A percentile compares a stretch with the other conserved stretches of the same genome.
Evolutionary conservation across 1,140 invertebrate species (phyloP).

Genomic region (Nasonia giraulti): DNA sequence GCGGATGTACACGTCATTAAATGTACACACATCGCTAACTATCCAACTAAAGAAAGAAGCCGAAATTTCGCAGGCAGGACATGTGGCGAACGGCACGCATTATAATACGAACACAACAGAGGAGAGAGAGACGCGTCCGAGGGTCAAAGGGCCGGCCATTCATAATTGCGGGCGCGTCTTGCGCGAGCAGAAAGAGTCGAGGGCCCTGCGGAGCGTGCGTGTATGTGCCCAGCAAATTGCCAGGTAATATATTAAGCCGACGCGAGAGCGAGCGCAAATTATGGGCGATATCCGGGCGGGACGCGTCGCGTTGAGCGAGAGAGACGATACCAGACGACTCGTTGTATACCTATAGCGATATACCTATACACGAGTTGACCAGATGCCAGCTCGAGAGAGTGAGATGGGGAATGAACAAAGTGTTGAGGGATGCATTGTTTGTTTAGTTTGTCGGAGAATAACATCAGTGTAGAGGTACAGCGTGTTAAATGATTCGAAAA

Average conservation of each 20-base stretch:
- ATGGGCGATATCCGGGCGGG: conserved; percentile 72
- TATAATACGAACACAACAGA: not conserved
- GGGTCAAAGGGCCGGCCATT: conserved; percentile 61
- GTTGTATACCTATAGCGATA: conserved; percentile 14
- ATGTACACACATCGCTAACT: not conserved
- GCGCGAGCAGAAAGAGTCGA: conserved; percentile 57
- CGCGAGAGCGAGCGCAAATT: conserved; percentile 62
- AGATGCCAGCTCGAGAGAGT: conserved; percentile 62
- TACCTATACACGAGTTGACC: conserved; percentile 58
- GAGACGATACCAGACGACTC: not conserved
- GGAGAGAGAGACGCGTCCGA: conserved; percentile 13
- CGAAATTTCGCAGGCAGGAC: conserved; percentile 59
- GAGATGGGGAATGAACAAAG: not conserved
- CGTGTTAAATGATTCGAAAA: too few relatives aligned
- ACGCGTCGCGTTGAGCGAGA: conserved; percentile 65
- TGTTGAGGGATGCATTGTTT: too few relatives aligned
- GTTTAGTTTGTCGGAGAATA: too few relatives aligned
- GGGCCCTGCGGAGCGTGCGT: not conserved
- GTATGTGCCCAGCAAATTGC: conserved; percentile 65
- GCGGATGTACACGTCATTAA: not conserved
- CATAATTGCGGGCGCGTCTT: conserved; percentile 69
- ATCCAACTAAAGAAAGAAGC: conserved; percentile 33
- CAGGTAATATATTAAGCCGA: conserved; percentile 73
- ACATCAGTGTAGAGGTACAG: too few relatives aligned
- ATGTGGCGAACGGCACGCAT: conserved; percentile 66